A percentile compares a stretch with the other conserved stretches of the same genome.
These are phyloP conservation scores for Apodemus sylvaticus DNA, from an alignment of 2,113 vertebrate species.

Conservation along the genomic window DNA sequence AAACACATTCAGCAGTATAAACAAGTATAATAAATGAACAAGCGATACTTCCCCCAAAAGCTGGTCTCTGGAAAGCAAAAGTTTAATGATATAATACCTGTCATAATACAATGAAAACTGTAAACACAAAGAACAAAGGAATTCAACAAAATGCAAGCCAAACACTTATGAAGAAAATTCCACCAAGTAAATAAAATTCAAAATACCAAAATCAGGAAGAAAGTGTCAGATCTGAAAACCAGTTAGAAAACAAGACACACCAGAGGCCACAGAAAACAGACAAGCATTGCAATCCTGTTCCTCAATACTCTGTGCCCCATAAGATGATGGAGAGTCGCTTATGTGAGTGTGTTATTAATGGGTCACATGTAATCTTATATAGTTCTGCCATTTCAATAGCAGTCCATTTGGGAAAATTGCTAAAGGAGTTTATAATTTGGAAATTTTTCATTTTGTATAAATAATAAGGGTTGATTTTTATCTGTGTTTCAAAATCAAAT, in stretches of 20 bases:
- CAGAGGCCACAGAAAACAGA: background rate
- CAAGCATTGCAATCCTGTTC: background rate
- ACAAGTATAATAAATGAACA: background rate
- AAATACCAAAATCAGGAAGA: background rate
- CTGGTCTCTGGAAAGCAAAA: background rate
- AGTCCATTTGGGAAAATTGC: background rate
- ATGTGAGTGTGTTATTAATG: background rate
- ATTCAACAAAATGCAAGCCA: background rate
- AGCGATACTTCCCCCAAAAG: background rate
- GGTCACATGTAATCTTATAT: accelerated
- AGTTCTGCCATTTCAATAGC: background rate
- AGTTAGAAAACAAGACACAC: background rate
- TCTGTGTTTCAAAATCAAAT: background rate
- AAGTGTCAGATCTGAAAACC: background rate
- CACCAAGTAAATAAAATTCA: background rate
- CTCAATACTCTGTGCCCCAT: no score
- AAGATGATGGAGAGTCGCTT: background rate
- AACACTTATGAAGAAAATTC: background rate
- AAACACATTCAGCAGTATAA: background rate
- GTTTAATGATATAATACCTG: background rate
- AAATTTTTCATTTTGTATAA: background rate
- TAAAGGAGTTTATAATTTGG: background rate
- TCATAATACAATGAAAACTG: background rate
- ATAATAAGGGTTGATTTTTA: background rate
- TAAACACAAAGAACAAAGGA: background rate